phyloP scores from a whole-genome alignment of 2,797 vertebrate genomes.

The Austrolebias charrua region DNA sequence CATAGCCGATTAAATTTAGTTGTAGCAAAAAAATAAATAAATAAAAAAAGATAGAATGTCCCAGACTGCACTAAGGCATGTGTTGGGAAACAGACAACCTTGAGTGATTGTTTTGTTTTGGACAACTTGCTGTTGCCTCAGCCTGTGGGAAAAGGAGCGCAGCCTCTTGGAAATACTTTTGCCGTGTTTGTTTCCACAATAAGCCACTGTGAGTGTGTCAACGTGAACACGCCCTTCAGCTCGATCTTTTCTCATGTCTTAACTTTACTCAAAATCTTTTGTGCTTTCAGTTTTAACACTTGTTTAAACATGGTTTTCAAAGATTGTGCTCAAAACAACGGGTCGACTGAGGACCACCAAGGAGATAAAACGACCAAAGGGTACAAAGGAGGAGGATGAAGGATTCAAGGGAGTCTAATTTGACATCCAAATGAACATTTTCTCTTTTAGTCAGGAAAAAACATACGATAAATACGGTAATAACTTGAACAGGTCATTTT shows the following conservation, averaged over 20 bases:
- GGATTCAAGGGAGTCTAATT: background rate
- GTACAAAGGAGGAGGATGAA: background rate
- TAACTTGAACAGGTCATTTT: background rate
- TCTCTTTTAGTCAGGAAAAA: background rate
- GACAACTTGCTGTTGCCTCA: constrained; percentile 8
- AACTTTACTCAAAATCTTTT: constrained; percentile 7
- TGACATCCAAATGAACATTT: background rate
- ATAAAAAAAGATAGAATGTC: constrained; percentile 6
- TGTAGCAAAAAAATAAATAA: background rate
- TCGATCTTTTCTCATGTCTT: constrained; percentile 29
- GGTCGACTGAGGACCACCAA: constrained; percentile 19
- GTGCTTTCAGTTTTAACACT: constrained; percentile 13
- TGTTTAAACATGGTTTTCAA: constrained; percentile 8
- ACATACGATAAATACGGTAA: no score
- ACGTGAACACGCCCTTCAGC: constrained; percentile 40
- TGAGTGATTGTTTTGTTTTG: constrained; percentile 26
- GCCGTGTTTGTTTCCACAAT: constrained; percentile 70
- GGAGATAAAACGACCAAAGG: background rate
- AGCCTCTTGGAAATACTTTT: constrained; percentile 28
- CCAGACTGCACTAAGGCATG: constrained; percentile 15
- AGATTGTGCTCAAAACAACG: constrained; percentile 7
- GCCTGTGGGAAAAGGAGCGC: constrained; percentile 51
- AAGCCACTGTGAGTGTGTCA: constrained; percentile 40
- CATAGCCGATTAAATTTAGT: constrained; percentile 1
- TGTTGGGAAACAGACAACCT: constrained; percentile 45